Percentiles rank a stretch among this genome's conserved stretches.
Conservation (phyloP, 2,113 vertebrate species). For the Pseudois nayaur region DNA sequence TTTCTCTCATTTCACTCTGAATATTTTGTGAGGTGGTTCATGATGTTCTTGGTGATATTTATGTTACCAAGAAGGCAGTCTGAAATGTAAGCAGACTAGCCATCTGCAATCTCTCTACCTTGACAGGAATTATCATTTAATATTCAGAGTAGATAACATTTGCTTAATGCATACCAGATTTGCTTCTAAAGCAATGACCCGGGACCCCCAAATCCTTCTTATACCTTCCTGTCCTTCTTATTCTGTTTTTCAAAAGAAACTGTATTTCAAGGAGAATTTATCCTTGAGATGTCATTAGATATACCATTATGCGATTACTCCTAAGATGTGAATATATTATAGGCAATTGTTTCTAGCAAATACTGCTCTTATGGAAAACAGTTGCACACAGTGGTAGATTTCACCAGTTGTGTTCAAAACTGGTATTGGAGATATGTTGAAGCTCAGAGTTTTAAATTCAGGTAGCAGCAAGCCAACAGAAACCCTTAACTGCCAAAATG, state of each 20-base stretch:
- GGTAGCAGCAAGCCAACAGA: not conserved
- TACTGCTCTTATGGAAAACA: not conserved
- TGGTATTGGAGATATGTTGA: not conserved
- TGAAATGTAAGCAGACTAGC: not conserved
- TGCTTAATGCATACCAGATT: constrained; percentile 31
- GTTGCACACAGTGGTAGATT: not conserved
- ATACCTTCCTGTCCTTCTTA: not conserved
- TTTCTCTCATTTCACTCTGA: not conserved
- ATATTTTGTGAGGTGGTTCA: not conserved
- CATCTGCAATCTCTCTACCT: not conserved
- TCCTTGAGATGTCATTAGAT: constrained; percentile 14
- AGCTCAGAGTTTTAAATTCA: not conserved
- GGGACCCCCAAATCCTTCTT: constrained; percentile 27
- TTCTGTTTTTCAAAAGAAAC: constrained; percentile 44
- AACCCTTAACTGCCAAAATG: not conserved
- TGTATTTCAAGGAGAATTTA: constrained; percentile 41
- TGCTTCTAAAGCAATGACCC: constrained; percentile 35
- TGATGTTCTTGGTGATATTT: not conserved
- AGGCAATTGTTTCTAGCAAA: not conserved
- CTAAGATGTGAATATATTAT: constrained; percentile 18
- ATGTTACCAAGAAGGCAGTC: not conserved
- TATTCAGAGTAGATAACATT: constrained; percentile 14
- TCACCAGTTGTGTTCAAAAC: not conserved
- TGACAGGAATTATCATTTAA: constrained; percentile 25
- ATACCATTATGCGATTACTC: not conserved